These are phyloP conservation scores for Diceros bicornis DNA, from an alignment of 2,797 vertebrate genomes.

Conservation along the genomic window DNA sequence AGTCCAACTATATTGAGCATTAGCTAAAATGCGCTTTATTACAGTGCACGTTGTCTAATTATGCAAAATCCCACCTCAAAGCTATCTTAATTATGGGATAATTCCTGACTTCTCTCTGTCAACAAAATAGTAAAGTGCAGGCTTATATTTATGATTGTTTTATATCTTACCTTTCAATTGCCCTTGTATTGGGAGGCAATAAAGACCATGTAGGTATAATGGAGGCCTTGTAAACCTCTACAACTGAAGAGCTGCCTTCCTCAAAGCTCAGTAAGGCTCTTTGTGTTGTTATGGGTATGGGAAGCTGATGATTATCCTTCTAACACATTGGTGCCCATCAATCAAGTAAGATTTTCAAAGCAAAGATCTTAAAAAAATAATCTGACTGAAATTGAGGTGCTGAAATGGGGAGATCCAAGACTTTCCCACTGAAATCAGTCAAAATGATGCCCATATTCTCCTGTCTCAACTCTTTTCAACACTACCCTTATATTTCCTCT, in stretches of 20 bases:
- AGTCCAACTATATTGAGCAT: background rate
- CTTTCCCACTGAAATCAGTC: background rate
- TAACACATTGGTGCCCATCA: background rate
- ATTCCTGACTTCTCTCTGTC: constrained; percentile 45
- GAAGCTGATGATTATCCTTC: background rate
- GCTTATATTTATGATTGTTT: background rate
- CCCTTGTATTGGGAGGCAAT: background rate
- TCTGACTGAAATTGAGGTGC: background rate
- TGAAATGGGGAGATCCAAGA: background rate
- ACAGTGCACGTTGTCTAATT: constrained; percentile 19
- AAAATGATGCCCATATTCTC: background rate
- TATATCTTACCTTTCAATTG: background rate
- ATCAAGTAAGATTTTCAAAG: constrained; percentile 49
- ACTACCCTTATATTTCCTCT: background rate
- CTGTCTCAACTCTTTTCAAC: background rate
- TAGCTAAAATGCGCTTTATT: constrained; percentile 38
- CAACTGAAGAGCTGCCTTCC: background rate
- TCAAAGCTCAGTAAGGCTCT: background rate
- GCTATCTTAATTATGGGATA: constrained; percentile 16
- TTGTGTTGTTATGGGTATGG: background rate
- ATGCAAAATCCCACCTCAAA: constrained; percentile 48
- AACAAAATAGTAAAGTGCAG: background rate
- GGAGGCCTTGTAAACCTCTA: background rate
- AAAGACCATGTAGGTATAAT: background rate
- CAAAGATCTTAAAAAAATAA: background rate